Percentiles rank a stretch among this genome's conserved stretches.
Evolutionary conservation across 2,797 vertebrate genomes (phyloP).

Genomic region (Parauchenoglanis ngamensis): DNA sequence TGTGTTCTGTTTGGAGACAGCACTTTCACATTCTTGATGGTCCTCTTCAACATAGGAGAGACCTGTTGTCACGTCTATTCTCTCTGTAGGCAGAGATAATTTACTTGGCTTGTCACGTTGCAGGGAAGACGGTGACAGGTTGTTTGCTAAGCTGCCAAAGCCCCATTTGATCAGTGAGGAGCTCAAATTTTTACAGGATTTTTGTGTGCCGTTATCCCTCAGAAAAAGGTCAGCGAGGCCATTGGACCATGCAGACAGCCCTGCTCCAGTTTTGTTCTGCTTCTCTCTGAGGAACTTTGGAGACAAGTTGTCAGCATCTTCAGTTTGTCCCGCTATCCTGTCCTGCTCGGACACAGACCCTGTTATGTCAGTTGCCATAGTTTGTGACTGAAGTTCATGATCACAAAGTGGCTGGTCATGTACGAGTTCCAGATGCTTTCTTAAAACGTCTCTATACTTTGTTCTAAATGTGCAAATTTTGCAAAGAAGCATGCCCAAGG

Average conservation of each 20-base stretch:
- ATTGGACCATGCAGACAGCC: constrained; percentile 67
- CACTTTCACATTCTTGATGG: constrained; percentile 74
- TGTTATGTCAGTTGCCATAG: constrained; percentile 27
- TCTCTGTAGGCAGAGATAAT: constrained; percentile 78
- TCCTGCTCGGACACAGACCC: constrained; percentile 37
- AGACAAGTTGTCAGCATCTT: constrained; percentile 37
- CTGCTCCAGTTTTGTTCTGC: constrained; percentile 42
- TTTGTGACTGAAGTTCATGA: constrained; percentile 44
- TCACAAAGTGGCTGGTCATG: constrained; percentile 65
- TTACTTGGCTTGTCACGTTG: constrained; percentile 80
- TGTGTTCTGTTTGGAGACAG: constrained; percentile 80
- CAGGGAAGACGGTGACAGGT: constrained; percentile 74
- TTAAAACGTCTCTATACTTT: constrained; percentile 75
- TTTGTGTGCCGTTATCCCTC: constrained; percentile 77
- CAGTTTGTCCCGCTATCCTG: constrained; percentile 40
- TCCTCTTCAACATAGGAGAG: constrained; percentile 80
- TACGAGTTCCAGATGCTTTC: constrained; percentile 79
- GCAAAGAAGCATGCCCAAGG: constrained; percentile 71
- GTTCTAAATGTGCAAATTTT: constrained; percentile 81
- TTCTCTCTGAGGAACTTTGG: constrained; percentile 55
- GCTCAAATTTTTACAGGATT: constrained; percentile 78
- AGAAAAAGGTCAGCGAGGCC: constrained; percentile 76
- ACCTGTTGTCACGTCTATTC: constrained; percentile 79
- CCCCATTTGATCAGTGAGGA: constrained; percentile 74
- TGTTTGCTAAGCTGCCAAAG: constrained; percentile 76